A percentile compares a stretch with the other conserved stretches of the same genome.
These are phyloP conservation scores for Oreotrochilus melanogaster DNA, from an alignment of 2,113 vertebrate species.

Conservation along the genomic window DNA sequence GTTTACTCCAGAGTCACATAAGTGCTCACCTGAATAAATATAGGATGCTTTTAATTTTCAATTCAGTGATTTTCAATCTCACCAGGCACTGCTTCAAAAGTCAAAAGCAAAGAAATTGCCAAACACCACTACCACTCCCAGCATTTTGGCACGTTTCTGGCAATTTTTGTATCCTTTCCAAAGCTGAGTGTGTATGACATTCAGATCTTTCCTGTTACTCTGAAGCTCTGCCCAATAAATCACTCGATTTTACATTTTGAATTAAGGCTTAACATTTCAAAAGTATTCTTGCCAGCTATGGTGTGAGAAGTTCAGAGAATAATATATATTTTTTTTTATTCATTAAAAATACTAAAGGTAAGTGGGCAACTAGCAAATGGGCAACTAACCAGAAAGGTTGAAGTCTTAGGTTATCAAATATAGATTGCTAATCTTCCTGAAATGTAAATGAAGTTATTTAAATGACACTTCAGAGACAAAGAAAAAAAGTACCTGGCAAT, in stretches of 20 bases:
- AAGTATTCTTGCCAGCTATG: not conserved
- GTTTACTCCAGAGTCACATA: not conserved
- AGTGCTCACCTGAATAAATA: not conserved
- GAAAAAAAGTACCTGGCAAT: constrained; percentile 79
- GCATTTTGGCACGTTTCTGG: not conserved
- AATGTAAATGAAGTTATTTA: not conserved
- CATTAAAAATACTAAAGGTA: not conserved
- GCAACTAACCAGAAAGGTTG: not conserved
- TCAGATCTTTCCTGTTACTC: not conserved
- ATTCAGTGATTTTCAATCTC: not conserved
- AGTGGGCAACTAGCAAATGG: not conserved
- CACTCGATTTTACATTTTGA: not conserved
- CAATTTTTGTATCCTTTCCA: not conserved
- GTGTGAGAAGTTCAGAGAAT: not conserved
- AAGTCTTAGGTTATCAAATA: not conserved
- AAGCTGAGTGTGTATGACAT: not conserved
- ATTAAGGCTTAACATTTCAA: not conserved
- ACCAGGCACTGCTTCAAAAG: not conserved
- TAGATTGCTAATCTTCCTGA: not conserved
- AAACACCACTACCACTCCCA: not conserved
- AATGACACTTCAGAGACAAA: not conserved
- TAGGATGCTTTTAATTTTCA: not conserved
- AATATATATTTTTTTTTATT: not conserved
- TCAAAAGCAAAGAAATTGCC: not conserved
- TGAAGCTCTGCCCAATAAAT: not conserved